Evolutionary conservation across 2,888 invertebrate species (phyloP).

Genomic region (Agrochola macilenta): DNA sequence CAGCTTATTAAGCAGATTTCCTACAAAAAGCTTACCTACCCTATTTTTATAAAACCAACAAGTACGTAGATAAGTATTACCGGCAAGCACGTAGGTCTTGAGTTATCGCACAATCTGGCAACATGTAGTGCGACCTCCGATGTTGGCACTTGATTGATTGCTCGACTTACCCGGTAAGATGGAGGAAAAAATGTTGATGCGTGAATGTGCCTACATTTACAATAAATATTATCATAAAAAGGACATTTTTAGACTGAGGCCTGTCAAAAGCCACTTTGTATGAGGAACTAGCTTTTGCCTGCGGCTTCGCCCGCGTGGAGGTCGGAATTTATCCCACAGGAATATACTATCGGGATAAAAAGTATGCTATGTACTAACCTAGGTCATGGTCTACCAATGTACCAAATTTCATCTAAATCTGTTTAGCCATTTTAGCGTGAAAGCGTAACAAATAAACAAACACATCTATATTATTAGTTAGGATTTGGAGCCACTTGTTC

Average conservation of each 20-base stretch:
- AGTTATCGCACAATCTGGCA: conserved; percentile 60
- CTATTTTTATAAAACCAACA: conserved; percentile 17
- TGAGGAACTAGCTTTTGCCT: background rate
- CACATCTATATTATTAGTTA: too few species aligned
- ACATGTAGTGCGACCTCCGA: conserved; percentile 49
- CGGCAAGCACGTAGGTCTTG: conserved; percentile 54
- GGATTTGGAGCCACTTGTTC: conserved; percentile 1
- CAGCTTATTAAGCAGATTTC: background rate
- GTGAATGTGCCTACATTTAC: conserved; percentile 52
- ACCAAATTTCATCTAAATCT: too few species aligned
- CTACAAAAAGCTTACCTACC: background rate
- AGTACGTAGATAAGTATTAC: conserved; percentile 35
- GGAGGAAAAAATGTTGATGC: conserved; percentile 42
- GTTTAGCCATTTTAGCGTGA: too few species aligned
- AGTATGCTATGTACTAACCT: too few species aligned
- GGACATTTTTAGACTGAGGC: conserved; percentile 12
- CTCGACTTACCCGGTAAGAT: conserved; percentile 49
- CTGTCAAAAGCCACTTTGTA: background rate
- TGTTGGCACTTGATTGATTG: conserved; percentile 58
- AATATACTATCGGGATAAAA: too few species aligned
- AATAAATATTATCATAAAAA: conserved; percentile 23
- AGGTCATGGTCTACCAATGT: too few species aligned
- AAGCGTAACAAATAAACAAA: too few species aligned
- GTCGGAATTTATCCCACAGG: too few species aligned
- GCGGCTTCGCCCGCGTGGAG: too few species aligned